Conservation (phyloP, 2,888 invertebrate genomes). For the Xanthia icteritia region DNA sequence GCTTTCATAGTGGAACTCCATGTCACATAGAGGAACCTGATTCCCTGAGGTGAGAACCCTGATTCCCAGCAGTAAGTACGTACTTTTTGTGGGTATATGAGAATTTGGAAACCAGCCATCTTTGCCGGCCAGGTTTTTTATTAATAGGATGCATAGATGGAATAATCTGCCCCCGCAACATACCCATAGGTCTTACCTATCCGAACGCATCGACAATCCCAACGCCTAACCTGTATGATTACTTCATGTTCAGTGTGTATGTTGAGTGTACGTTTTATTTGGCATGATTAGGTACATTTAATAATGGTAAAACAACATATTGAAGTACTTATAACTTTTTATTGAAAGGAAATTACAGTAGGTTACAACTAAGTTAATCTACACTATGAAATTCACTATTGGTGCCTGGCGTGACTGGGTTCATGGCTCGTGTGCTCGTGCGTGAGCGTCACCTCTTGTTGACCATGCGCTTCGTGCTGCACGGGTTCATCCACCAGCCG, state of each 20-base stretch:
- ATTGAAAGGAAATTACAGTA: slow-evolving; percentile 46
- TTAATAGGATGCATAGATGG: background rate
- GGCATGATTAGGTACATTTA: background rate
- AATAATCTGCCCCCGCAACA: too few species aligned
- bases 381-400: slow-evolving; percentile 50
- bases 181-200: background rate
- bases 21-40: background rate
- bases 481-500: slow-evolving; percentile 72
- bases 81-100: background rate
- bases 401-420: slow-evolving; percentile 61
- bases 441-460: slow-evolving; percentile 61
- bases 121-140: background rate
- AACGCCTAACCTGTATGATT: background rate
- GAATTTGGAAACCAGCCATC: background rate
- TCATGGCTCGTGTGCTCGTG: slow-evolving; percentile 70
- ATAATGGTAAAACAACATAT: slow-evolving; percentile 16
- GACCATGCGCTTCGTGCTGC: slow-evolving; percentile 67
- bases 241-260: background rate
- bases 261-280: background rate
- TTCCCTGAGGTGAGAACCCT: too few species aligned
- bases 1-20: background rate
- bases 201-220: background rate
- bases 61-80: too few species aligned
- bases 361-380: slow-evolving; percentile 50
- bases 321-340: slow-evolving; percentile 37